Conservation (phyloP, 2,113 vertebrate species). For the Euleptes europaea region DNA sequence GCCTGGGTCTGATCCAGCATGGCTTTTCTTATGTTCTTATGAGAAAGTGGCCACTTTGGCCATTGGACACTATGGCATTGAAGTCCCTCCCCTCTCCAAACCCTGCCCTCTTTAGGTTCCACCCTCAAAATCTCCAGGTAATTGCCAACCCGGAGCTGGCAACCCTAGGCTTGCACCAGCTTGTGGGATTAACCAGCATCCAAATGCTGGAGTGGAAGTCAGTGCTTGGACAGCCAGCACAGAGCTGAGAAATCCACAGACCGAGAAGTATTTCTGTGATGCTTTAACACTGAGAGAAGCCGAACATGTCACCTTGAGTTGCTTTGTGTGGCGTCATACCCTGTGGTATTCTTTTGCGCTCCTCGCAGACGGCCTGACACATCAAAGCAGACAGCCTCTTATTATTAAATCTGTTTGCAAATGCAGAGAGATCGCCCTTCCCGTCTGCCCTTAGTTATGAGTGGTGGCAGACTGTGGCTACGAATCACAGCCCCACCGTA, state of each 20-base stretch:
- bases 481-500: constrained; percentile 27
- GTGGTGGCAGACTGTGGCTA: constrained; percentile 42
- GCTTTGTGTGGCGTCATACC: constrained; percentile 53
- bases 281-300: constrained; percentile 53
- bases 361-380: constrained; percentile 58
- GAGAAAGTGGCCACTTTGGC: too few species aligned
- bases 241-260: constrained; percentile 51
- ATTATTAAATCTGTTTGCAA: constrained; percentile 75
- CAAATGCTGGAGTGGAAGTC: constrained; percentile 45
- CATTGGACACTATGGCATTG: too few species aligned
- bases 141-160: too few species aligned
- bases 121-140: too few species aligned
- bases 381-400: constrained; percentile 62
- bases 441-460: constrained; percentile 53
- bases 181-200: constrained; percentile 57
- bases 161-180: too few species aligned
- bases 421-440: constrained; percentile 59
- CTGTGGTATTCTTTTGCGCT: constrained; percentile 47
- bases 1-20: too few species aligned
- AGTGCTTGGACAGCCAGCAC: constrained; percentile 46
- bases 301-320: constrained; percentile 66
- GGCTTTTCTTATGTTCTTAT: too few species aligned
- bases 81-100: too few species aligned
- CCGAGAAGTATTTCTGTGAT: constrained; percentile 50
- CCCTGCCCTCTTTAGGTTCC: too few species aligned